Evolutionary conservation across 2,797 vertebrate genomes (phyloP).

Genomic region (Pangasius mekongensis): DNA sequence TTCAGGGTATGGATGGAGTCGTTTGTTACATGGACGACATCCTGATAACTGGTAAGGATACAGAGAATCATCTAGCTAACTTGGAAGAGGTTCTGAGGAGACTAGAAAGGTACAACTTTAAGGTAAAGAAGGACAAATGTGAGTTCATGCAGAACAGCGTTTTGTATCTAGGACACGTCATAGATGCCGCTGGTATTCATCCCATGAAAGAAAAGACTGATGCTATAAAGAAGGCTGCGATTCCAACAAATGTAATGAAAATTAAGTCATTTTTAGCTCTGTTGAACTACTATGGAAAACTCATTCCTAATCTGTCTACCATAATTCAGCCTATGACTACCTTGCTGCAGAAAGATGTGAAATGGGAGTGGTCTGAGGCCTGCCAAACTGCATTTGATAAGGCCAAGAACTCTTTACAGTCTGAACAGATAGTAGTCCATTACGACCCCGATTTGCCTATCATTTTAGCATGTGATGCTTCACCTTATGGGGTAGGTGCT

Average conservation of each 20-base stretch:
- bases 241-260: constrained; percentile 2
- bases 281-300: constrained; percentile 36
- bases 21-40: constrained; percentile 47
- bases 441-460: constrained; percentile 33
- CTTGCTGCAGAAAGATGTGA: constrained; percentile 38
- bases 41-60: constrained; percentile 32
- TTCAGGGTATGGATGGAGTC: not conserved
- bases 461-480: constrained; percentile 42
- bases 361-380: not conserved
- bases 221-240: constrained; percentile 28
- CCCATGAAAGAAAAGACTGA: constrained; percentile 1
- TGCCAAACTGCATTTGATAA: constrained; percentile 19
- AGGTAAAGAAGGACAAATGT: constrained; percentile 42
- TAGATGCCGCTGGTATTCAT: constrained; percentile 27
- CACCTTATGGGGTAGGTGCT: not conserved
- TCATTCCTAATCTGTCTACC: constrained; percentile 18
- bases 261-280: constrained; percentile 9
- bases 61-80: constrained; percentile 8
- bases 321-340: not conserved
- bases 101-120: constrained; percentile 15
- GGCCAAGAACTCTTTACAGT: not conserved
- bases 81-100: constrained; percentile 31
- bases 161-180: not conserved
- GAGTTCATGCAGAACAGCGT: constrained; percentile 28
- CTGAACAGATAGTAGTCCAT: not conserved